A percentile compares a stretch with the other conserved stretches of the same genome.
Evolutionary conservation across 2,888 invertebrate genomes (phyloP).

Genomic region (Lochmaea crataegi): DNA sequence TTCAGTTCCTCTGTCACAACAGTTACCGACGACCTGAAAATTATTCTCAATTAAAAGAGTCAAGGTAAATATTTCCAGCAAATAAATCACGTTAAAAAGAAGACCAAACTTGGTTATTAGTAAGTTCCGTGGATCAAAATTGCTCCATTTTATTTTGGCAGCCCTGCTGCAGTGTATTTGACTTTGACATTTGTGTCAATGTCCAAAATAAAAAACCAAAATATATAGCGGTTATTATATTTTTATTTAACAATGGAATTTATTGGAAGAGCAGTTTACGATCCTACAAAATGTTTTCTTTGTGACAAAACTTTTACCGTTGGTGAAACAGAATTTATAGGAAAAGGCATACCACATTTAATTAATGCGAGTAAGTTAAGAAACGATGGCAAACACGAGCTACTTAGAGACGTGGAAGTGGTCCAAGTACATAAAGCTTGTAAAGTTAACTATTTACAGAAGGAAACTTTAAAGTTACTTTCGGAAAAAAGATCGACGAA

Average conservation of each 20-base stretch:
- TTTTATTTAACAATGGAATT: not conserved
- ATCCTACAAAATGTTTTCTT: conserved; percentile 17
- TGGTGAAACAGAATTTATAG: conserved; percentile 18
- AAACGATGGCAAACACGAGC: conserved; percentile 13
- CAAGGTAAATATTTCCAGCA: too few relatives aligned
- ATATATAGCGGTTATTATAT: not conserved
- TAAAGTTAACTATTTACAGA: conserved; percentile 13
- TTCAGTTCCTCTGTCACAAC: conserved; percentile 82
- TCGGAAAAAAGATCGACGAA: not conserved
- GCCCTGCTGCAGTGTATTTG: not conserved
- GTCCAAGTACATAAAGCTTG: conserved; percentile 18
- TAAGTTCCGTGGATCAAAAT: too few relatives aligned
- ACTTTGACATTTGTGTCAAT: not conserved
- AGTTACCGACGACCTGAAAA: conserved; percentile 74
- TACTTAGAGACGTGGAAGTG: conserved; percentile 10
- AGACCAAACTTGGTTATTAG: too few relatives aligned
- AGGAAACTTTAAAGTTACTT: not conserved
- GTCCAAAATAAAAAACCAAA: conserved; percentile 1
- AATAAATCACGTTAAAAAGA: too few relatives aligned
- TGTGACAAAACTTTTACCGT: conserved; percentile 1
- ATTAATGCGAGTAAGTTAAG: conserved; percentile 12
- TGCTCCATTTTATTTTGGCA: not conserved
- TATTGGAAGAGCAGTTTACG: not conserved
- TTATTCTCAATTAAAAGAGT: not conserved
- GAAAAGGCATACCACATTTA: conserved; percentile 21